Evolutionary conservation across 1,140 invertebrate species (phyloP).

Genomic region (Drosophila bocki): DNA sequence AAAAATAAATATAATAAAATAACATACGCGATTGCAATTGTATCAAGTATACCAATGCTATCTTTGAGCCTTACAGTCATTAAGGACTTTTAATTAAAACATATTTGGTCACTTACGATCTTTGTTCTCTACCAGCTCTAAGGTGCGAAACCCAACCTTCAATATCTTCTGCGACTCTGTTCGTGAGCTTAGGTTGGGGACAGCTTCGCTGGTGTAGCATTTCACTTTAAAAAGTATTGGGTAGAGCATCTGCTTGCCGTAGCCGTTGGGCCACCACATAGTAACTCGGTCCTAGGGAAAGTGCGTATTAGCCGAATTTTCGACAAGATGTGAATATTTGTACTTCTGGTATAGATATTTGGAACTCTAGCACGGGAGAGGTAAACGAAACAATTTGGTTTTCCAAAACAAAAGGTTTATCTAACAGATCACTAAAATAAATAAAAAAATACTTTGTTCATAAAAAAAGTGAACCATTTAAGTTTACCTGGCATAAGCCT

Average conservation of each 20-base stretch:
- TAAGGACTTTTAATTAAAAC: too few relatives aligned
- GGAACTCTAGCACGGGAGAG: conserved; percentile 52
- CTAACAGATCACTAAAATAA: conserved; percentile 55
- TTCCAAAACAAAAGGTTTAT: conserved; percentile 38
- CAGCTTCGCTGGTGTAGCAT: conserved; percentile 39
- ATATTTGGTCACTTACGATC: conserved; percentile 83
- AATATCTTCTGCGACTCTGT: conserved; percentile 84
- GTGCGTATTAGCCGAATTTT: neutral
- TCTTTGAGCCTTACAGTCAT: too few relatives aligned
- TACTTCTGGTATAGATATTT: conserved; percentile 69
- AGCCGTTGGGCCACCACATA: conserved; percentile 98
- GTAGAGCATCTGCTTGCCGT: conserved; percentile 93
- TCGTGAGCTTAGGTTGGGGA: conserved; percentile 32
- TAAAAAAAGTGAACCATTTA: neutral
- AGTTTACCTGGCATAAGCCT: conserved; percentile 57
- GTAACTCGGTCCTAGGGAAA: conserved; percentile 68
- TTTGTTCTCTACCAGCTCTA: conserved; percentile 91
- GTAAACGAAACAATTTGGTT: conserved; percentile 33
- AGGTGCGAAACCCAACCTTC: conserved; percentile 94
- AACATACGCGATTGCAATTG: neutral
- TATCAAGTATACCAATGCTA: neutral
- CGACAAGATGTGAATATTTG: neutral
- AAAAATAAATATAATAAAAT: neutral
- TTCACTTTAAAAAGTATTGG: conserved; percentile 86
- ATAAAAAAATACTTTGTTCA: neutral